phyloP scores from a whole-genome alignment of 2,797 vertebrate species.

The Miichthys miiuy region DNA sequence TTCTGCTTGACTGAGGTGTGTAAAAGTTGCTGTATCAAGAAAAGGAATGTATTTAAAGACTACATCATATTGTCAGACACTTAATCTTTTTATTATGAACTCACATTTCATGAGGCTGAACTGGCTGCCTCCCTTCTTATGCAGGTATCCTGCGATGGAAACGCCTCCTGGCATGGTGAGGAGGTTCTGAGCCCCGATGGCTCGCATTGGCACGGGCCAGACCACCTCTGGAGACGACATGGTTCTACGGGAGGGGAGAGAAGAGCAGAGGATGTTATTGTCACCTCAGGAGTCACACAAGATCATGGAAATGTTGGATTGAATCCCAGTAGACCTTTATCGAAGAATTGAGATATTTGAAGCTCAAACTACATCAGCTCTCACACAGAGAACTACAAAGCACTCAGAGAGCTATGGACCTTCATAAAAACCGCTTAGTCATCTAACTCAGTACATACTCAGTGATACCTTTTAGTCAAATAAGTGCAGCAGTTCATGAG shows the following conservation, averaged over 20 bases:
- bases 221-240: slow-evolving; percentile 90
- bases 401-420: not conserved
- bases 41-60: not conserved
- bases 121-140: slow-evolving; percentile 97
- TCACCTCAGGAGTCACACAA: not conserved
- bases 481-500: not conserved
- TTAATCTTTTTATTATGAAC: slow-evolving; percentile 58
- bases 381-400: not conserved
- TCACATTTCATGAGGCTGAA: slow-evolving; percentile 96
- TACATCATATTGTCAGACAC: not conserved
- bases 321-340: not conserved
- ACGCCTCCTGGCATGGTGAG: slow-evolving; percentile 98
- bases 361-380: not conserved
- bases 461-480: not conserved
- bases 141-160: slow-evolving; percentile 91
- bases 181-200: slow-evolving; percentile 97
- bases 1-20: not conserved
- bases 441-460: not conserved
- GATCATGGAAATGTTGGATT: not conserved
- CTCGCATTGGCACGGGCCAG: slow-evolving; percentile 97
- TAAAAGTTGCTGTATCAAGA: not conserved
- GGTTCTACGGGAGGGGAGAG: slow-evolving; percentile 76
- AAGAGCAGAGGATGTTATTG: not conserved
- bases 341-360: not conserved
- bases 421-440: not conserved